phyloP scores from a whole-genome alignment of 2,113 vertebrate species.

The Malaclemys terrapin region DNA sequence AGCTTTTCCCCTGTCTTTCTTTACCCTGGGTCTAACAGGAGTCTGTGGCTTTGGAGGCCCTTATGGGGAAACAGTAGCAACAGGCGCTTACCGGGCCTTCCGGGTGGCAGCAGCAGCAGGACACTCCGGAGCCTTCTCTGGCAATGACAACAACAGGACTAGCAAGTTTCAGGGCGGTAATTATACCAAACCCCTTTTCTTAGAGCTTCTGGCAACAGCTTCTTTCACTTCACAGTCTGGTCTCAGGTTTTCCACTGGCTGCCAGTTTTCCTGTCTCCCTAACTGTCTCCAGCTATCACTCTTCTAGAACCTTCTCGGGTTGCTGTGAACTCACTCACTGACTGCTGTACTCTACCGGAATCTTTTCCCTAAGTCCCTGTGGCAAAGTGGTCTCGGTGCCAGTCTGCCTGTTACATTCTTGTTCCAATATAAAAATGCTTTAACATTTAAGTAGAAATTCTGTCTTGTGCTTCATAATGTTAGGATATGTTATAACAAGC shows the following conservation, averaged over 20 bases:
- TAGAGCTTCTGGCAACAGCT: slow-evolving; percentile 69
- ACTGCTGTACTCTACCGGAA: slow-evolving; percentile 4
- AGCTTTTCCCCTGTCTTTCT: slow-evolving; percentile 79
- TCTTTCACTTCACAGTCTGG: slow-evolving; percentile 49
- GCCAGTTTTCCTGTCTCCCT: slow-evolving; percentile 47
- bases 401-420: background rate
- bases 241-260: slow-evolving; percentile 63
- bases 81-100: slow-evolving; percentile 86
- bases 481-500: background rate
- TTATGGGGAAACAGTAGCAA: slow-evolving; percentile 86
- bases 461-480: background rate
- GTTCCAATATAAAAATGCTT: background rate
- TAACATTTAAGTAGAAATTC: background rate
- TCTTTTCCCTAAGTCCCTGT: slow-evolving; percentile 13
- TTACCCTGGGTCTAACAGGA: slow-evolving; percentile 81
- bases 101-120: slow-evolving; percentile 82
- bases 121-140: slow-evolving; percentile 86
- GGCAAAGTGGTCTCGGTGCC: background rate
- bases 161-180: slow-evolving; percentile 89
- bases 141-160: slow-evolving; percentile 86
- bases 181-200: slow-evolving; percentile 78
- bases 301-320: slow-evolving; percentile 26
- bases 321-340: background rate
- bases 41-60: slow-evolving; percentile 87
- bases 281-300: slow-evolving; percentile 57